Conservation (phyloP, 1,140 invertebrate genomes). For the Drosophila rufa region DNA sequence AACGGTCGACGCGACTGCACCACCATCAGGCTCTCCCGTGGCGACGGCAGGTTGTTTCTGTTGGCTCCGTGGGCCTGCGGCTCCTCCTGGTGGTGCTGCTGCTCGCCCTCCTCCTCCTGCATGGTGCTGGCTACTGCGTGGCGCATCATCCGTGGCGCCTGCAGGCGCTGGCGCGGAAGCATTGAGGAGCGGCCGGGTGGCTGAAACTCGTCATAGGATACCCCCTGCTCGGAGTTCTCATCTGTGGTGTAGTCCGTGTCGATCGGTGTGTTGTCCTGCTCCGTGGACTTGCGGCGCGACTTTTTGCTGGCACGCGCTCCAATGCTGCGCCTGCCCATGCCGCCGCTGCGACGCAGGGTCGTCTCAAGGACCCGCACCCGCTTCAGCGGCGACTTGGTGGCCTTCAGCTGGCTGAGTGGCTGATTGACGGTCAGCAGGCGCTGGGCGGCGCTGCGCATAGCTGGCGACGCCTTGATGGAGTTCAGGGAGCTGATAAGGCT, state of each 20-base stretch:
- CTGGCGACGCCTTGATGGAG: conserved; percentile 32
- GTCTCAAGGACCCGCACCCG: conserved; percentile 63
- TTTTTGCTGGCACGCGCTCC: conserved; percentile 29
- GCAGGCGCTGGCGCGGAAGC: conserved; percentile 32
- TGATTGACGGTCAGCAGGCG: conserved; percentile 7
- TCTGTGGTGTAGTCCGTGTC: conserved; percentile 14
- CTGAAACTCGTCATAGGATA: conserved; percentile 68
- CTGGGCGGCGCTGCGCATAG: conserved; percentile 10
- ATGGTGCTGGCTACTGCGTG: neutral
- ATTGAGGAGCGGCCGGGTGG: conserved; percentile 67
- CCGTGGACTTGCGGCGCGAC: conserved; percentile 17
- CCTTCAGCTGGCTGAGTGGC: conserved; percentile 11
- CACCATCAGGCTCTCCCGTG: conserved; percentile 20
- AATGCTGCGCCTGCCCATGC: conserved; percentile 59
- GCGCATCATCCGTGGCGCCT: conserved; percentile 3
- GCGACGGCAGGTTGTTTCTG: conserved; percentile 9
- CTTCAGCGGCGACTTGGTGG: conserved; percentile 61
- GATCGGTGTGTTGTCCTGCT: conserved; percentile 23
- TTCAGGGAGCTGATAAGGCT: conserved; percentile 53
- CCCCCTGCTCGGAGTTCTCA: conserved; percentile 31
- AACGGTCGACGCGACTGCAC: conserved; percentile 8
- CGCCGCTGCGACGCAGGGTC: conserved; percentile 65
- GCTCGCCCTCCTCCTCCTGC: neutral
- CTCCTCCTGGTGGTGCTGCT: neutral
- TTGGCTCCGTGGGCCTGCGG: neutral